These are phyloP conservation scores for Psilanteris sp. DNA, from an alignment of 1,140 invertebrate species.

Conservation along the genomic window DNA sequence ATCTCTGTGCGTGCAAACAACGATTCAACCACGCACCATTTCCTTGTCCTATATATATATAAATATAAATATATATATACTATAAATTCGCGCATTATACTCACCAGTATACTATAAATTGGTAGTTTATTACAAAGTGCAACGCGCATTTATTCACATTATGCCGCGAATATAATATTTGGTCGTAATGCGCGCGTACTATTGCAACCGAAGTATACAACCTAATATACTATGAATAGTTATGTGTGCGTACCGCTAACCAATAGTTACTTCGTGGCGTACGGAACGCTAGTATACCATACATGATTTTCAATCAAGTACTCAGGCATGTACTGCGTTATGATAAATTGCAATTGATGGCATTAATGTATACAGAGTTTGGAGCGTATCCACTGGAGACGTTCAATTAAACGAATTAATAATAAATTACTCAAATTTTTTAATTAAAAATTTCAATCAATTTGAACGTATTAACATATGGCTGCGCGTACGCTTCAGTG, in stretches of 20 bases:
- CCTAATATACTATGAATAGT: constrained; percentile 47
- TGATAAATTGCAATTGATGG: constrained; percentile 53
- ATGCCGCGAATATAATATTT: constrained; percentile 52
- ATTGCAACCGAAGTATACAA: constrained; percentile 40
- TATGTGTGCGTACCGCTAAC: constrained; percentile 33
- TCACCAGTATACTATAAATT: constrained; percentile 53
- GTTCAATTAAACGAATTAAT: constrained; percentile 25
- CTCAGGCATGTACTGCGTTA: constrained; percentile 4
- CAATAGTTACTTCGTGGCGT: constrained; percentile 31
- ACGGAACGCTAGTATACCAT: constrained; percentile 19
- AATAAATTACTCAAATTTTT: constrained; percentile 20
- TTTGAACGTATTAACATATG: no score
- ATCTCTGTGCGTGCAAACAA: constrained; percentile 29
- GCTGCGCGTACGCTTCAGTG: no score
- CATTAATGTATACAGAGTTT: constrained; percentile 13
- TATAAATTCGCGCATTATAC: constrained; percentile 48
- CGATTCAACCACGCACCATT: constrained; percentile 26
- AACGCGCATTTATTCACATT: constrained; percentile 46
- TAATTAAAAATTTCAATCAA: no score
- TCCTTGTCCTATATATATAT: constrained; percentile 16
- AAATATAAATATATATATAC: no score
- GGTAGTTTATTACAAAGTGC: constrained; percentile 51
- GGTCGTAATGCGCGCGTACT: constrained; percentile 41
- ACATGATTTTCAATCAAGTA: constrained; percentile 53
- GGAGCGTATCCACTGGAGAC: constrained; percentile 14